Base-by-base conservation (phyloP, 2,888 invertebrate genomes). In the Aspidiotus destructor region DNA sequence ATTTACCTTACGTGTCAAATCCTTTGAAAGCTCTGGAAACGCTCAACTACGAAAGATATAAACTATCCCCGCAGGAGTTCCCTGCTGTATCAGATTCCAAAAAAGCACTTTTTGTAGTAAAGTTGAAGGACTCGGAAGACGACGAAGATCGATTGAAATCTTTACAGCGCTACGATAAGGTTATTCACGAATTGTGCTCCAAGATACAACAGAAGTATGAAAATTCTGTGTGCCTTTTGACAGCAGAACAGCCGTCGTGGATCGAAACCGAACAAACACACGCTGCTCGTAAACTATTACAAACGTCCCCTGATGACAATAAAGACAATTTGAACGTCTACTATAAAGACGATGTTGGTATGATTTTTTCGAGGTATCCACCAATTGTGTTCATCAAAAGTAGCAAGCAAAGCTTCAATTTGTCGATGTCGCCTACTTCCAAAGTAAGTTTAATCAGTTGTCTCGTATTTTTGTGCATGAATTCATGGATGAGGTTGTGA, bases 201-300 rank as follows among this genome's bases (percentile, higher is more conserved):
- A 0, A 77, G 82, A 62, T 75, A 86, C 75, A 80, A 7, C 11
- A 41, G 40, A 74, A 77, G 13, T 28, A 28, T 5, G 28, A 28
- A 28, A 78, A 81, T 57, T 79, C 85, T 0, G 74, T 85, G 9
- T 83, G 80, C 1, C 70, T 85, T 0, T 85, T 84, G 73, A 85
- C 85, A 0, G 84, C 81, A 0, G 76, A 78, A 42, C 79, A 80
- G 72, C 81, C 83, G 1, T 85, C 85, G 16, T 80, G 80, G 80
- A 78, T 79, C 62, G 72, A 73, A 54, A 72, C 73, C 44, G 73
- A 73, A 53, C 69, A 64, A 15, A 53, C 65, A 57, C 73, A 72
- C 54, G 69, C 73, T 42, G 72, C 72, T 5, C 72, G 72, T 41
- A 69, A 74, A 67, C 72, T 73, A 64, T 67, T 70, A 58, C 69